phyloP scores from a whole-genome alignment of 2,888 invertebrate genomes.

The Gastrophysa polygoni region DNA sequence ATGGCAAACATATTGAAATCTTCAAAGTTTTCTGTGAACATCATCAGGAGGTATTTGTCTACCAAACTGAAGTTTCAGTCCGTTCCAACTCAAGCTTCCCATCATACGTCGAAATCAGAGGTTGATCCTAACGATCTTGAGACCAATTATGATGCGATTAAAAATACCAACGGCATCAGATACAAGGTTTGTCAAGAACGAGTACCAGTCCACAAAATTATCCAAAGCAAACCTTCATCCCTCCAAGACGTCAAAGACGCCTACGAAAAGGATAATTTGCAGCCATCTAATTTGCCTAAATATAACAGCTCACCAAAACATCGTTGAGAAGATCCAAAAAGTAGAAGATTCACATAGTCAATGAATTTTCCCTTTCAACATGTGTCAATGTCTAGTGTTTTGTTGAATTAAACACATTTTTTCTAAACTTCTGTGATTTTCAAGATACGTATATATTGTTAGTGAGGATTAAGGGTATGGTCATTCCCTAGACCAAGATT shows the following conservation, averaged over 20 bases:
- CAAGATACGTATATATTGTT: too few relatives aligned
- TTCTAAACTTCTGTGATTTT: not conserved
- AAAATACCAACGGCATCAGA: constrained; percentile 3
- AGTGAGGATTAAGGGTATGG: too few relatives aligned
- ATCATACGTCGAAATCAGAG: not conserved
- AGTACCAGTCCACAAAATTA: constrained; percentile 19
- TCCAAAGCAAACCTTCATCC: constrained; percentile 7
- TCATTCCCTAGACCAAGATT: too few relatives aligned
- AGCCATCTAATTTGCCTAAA: constrained; percentile 16
- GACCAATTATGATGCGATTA: not conserved
- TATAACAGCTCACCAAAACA: not conserved
- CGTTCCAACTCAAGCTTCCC: not conserved
- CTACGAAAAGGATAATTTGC: constrained; percentile 8
- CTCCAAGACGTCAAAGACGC: constrained; percentile 15
- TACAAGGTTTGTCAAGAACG: constrained; percentile 25
- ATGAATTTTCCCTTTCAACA: too few relatives aligned
- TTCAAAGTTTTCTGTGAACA: not conserved
- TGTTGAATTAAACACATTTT: not conserved
- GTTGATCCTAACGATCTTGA: not conserved
- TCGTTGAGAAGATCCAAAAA: not conserved
- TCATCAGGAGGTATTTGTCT: not conserved
- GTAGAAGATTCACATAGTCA: too few relatives aligned
- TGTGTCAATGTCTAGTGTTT: too few relatives aligned
- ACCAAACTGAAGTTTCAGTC: not conserved
- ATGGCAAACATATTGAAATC: constrained; percentile 10